phyloP scores from a whole-genome alignment of 2,888 invertebrate species.

The Pandemis heparana region DNA sequence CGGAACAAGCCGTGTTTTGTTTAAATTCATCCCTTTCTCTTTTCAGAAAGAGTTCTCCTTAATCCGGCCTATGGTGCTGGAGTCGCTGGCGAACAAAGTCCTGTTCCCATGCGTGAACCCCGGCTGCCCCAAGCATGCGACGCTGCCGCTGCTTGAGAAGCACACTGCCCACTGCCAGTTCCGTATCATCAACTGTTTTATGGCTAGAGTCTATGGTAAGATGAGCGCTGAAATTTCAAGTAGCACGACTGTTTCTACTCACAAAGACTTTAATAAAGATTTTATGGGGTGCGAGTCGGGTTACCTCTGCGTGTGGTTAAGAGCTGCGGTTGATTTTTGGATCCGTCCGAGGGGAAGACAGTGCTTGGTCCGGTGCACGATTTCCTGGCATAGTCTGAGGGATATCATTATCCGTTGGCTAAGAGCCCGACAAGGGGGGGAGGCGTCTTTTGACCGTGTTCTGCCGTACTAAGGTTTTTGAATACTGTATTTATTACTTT shows the following conservation, averaged over 20 bases:
- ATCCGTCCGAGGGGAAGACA: too few relatives aligned
- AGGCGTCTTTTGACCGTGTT: too few relatives aligned
- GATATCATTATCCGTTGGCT: too few relatives aligned
- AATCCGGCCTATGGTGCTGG: conserved; percentile 83
- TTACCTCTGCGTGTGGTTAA: too few relatives aligned
- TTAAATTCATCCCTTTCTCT: neutral
- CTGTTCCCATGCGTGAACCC: conserved; percentile 85
- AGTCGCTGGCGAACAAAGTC: conserved; percentile 86
- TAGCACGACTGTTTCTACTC: neutral
- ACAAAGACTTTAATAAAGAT: too few relatives aligned
- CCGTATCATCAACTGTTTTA: conserved; percentile 79
- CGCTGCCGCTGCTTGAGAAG: conserved; percentile 80
- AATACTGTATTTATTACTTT: too few relatives aligned
- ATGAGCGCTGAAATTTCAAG: conserved; percentile 33
- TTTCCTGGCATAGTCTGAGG: too few relatives aligned
- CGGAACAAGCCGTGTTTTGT: neutral
- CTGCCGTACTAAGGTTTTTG: too few relatives aligned
- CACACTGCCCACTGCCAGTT: conserved; percentile 80
- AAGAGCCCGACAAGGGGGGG: too few relatives aligned
- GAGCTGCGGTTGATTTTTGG: too few relatives aligned
- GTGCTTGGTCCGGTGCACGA: too few relatives aligned
- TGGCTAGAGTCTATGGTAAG: conserved; percentile 82
- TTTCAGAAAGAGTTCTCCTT: conserved; percentile 84
- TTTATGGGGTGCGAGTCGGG: too few relatives aligned
- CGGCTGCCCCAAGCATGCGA: conserved; percentile 85